phyloP scores from a whole-genome alignment of 2,797 vertebrate species.

The Lophius americanus region DNA sequence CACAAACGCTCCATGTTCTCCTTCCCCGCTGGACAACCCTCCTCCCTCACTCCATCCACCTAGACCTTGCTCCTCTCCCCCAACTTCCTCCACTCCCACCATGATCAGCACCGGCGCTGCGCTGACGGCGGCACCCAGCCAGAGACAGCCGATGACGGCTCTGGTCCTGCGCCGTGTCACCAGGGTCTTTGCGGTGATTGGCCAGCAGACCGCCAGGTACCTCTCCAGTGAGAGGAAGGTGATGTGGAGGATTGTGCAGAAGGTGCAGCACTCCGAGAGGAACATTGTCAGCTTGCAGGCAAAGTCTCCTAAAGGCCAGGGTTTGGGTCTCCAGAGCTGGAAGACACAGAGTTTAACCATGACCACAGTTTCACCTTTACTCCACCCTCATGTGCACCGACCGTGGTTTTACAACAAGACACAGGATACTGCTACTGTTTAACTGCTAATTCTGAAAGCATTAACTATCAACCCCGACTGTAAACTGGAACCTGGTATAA shows the following conservation, averaged over 20 bases:
- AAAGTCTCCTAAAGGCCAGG: conserved; percentile 82
- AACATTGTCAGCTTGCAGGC: conserved; percentile 84
- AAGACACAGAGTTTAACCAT: conserved; percentile 2
- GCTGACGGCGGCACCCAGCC: conserved; percentile 76
- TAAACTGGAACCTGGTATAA: no score
- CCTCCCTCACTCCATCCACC: conserved; percentile 43
- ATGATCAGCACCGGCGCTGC: conserved; percentile 80
- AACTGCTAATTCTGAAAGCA: no score
- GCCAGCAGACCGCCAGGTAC: conserved; percentile 85
- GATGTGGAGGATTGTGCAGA: conserved; percentile 86
- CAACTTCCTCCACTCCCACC: conserved; percentile 80
- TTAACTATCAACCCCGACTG: no score
- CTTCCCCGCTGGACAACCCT: conserved; percentile 35
- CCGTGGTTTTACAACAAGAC: conserved; percentile 4
- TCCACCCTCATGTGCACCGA: no score
- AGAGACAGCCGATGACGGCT: conserved; percentile 79
- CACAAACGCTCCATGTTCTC: conserved; percentile 26
- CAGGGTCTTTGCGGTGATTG: conserved; percentile 79
- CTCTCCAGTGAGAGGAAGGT: conserved; percentile 85
- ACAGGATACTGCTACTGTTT: no score
- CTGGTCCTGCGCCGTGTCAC: conserved; percentile 79
- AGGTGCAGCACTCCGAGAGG: conserved; percentile 85
- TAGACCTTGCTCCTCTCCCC: conserved; percentile 48
- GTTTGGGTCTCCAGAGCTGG: conserved; percentile 82
- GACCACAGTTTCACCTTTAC: no score